phyloP scores from a whole-genome alignment of 2,113 vertebrate species.

The Girardinichthys multiradiatus region DNA sequence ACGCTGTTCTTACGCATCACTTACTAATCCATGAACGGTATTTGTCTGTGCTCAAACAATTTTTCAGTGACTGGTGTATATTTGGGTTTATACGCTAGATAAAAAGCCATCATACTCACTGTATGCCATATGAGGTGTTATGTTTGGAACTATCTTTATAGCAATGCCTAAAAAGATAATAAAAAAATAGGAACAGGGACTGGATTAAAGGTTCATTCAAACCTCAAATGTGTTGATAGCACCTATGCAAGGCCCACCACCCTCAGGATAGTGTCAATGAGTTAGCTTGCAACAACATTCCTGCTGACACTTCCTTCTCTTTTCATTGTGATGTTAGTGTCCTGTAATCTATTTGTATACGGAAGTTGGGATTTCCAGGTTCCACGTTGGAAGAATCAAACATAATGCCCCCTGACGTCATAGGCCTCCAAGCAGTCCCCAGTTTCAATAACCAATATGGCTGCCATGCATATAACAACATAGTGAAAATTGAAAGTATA shows the following conservation, averaged over 20 bases:
- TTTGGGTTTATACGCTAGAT: conserved; percentile 6
- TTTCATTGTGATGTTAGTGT: background rate
- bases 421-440: no score
- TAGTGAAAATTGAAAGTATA: no score
- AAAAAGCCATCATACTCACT: conserved; percentile 34
- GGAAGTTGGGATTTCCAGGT: background rate
- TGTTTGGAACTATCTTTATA: conserved; percentile 23
- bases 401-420: no score
- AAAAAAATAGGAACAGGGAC: background rate
- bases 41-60: conserved; percentile 2
- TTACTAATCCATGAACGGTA: conserved; percentile 4
- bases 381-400: background rate
- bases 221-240: conserved; percentile 30
- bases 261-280: conserved; percentile 54
- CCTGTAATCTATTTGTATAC: background rate
- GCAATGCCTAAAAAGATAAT: conserved; percentile 42
- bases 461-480: no score
- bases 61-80: conserved; percentile 3
- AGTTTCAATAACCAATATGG: no score
- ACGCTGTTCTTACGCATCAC: background rate
- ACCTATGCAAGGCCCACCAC: conserved; percentile 62
- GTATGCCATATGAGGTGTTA: conserved; percentile 39
- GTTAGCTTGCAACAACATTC: conserved; percentile 24
- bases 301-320: background rate
- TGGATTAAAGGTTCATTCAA: conserved; percentile 1